Evolutionary conservation across 1,140 invertebrate genomes (phyloP).

Genomic region (Megalonaias nervosa): DNA sequence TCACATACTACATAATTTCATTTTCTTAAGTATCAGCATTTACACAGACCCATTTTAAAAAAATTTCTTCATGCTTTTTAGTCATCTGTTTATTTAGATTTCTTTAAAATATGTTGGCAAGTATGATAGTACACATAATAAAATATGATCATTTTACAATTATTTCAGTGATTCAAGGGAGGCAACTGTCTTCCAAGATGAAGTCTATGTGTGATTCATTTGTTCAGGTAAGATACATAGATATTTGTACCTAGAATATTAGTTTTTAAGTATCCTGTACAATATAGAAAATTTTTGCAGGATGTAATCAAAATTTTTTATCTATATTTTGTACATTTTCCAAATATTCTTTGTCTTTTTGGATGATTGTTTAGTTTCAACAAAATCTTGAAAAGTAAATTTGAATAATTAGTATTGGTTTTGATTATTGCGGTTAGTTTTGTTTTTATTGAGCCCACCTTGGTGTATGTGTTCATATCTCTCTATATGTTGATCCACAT

Average conservation of each 20-base stretch:
- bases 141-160: constrained; percentile 2
- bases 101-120: not conserved
- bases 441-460: too few relatives aligned
- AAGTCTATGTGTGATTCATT: constrained; percentile 54
- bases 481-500: too few relatives aligned
- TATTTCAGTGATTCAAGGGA: constrained; percentile 55
- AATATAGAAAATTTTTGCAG: too few relatives aligned
- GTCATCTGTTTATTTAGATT: not conserved
- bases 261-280: too few relatives aligned
- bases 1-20: not conserved
- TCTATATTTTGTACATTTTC: too few relatives aligned
- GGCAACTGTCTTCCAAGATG: constrained; percentile 52
- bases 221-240: constrained; percentile 51
- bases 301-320: too few relatives aligned
- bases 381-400: too few relatives aligned
- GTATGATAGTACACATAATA: not conserved
- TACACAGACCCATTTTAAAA: not conserved
- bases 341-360: too few relatives aligned
- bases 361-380: too few relatives aligned
- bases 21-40: not conserved
- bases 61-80: not conserved
- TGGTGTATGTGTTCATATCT: too few relatives aligned
- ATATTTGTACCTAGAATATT: not conserved
- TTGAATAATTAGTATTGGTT: too few relatives aligned
- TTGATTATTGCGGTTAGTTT: too few relatives aligned